Evolutionary conservation across 2,113 vertebrate species (phyloP).

Genomic region (Ammodytes marinus): DNA sequence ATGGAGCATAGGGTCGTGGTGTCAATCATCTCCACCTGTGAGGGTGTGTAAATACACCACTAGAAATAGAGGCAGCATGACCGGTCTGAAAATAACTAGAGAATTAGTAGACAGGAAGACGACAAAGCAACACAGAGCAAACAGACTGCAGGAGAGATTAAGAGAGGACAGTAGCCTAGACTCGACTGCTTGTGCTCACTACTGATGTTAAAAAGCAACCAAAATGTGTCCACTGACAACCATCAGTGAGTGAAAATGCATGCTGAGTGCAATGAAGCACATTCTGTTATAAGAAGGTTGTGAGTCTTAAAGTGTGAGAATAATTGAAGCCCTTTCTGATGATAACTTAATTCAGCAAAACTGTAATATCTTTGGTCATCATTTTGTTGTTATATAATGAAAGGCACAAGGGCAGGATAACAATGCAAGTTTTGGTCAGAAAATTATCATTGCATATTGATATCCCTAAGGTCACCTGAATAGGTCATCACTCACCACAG

Average conservation of each 20-base stretch:
- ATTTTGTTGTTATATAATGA: not conserved
- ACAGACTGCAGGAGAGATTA: slow-evolving; percentile 45
- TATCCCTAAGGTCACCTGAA: slow-evolving; percentile 6
- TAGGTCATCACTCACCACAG: slow-evolving; percentile 19
- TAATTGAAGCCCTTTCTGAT: not conserved
- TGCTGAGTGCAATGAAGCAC: not conserved
- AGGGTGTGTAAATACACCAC: slow-evolving; percentile 62
- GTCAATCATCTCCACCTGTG: slow-evolving; percentile 73
- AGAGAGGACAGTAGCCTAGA: slow-evolving; percentile 26
- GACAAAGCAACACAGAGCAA: slow-evolving; percentile 42
- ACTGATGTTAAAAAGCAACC: not conserved
- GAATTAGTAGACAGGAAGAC: slow-evolving; percentile 60
- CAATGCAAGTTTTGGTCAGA: not conserved
- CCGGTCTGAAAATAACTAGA: slow-evolving; percentile 70
- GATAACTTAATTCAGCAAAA: not conserved
- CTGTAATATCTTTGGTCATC: not conserved
- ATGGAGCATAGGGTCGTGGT: slow-evolving; percentile 37
- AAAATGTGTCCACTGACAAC: not conserved
- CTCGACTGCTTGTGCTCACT: not conserved
- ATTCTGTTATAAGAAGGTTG: not conserved
- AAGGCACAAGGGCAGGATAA: not conserved
- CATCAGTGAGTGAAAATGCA: not conserved
- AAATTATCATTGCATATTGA: slow-evolving; percentile 12
- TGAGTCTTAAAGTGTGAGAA: slow-evolving; percentile 7
- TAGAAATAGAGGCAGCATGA: slow-evolving; percentile 65